phyloP scores from a whole-genome alignment of 2,113 vertebrate species.

The Vireo altiloquus region DNA sequence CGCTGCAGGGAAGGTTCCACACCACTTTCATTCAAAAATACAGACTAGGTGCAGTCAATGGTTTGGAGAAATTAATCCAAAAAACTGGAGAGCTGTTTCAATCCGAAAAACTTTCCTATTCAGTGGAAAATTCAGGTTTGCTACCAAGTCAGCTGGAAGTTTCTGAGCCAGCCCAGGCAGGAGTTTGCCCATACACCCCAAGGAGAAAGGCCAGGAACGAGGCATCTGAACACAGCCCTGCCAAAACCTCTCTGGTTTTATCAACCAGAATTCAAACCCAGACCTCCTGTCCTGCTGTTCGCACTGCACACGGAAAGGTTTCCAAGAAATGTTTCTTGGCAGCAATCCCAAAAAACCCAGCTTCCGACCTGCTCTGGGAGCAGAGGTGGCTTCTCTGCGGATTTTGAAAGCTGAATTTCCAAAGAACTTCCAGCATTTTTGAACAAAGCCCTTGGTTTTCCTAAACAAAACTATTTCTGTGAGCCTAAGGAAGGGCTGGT shows the following conservation, averaged over 20 bases:
- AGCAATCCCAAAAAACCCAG: neutral
- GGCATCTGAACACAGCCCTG: neutral
- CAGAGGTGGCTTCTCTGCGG: neutral
- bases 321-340: neutral
- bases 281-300: constrained; percentile 5
- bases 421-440: neutral
- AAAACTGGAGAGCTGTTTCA: neutral
- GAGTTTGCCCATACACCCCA: neutral
- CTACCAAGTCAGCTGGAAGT: neutral
- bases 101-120: neutral
- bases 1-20: neutral
- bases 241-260: constrained; percentile 34
- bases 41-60: neutral
- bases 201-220: neutral
- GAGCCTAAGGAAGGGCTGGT: neutral
- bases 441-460: neutral
- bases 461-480: neutral
- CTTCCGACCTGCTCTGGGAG: neutral
- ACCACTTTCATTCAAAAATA: neutral
- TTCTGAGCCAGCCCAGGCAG: neutral
- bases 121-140: neutral
- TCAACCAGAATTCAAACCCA: neutral
- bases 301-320: neutral
- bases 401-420: neutral
- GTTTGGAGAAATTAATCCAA: neutral